Evolutionary conservation across 1,140 invertebrate genomes (phyloP), one percentile per base, ranked within the genome.

Genomic region (Drosophila serrata): DNA sequence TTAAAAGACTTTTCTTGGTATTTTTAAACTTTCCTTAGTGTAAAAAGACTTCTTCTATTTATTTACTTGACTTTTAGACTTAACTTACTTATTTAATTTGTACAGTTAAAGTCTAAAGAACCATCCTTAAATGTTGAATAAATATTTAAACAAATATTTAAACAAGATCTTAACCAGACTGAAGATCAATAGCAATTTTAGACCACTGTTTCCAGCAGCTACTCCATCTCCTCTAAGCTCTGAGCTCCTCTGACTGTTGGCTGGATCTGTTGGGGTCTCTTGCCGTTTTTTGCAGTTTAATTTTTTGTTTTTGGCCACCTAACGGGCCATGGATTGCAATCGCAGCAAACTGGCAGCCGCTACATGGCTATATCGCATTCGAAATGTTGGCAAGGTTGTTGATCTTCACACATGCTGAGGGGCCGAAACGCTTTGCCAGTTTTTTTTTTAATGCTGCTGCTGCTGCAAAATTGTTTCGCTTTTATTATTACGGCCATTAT

Each of bases 341-440:
- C 61, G 33, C 60, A 15, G 31, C 13, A 22, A 22, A 35, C 49
- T 53, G 51, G 51, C 51, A 55, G 49, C 24, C 24, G 33, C 35
- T 19, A 68, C 24, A 33, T 42, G 48, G 62, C 61, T 61, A 31
- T 63, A 43, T 79, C 61, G 73, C 69, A 85, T 49, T 73, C 69
- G 68, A 46, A 55, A 33, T 72, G 68, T 70, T 84, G 74, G 79
- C 81, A 75, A 90, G 85, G 85, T 90, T 90, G 86, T 90, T 90
- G 85, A 90, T 90, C 85, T 90, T 85, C 85, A 79, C 73, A 84
- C 57, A 69, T 69, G 62, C 46, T 53, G 60, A 53, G 61, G 51
- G 39, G 59, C 70, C 49, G 51, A 75, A 63, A 59, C 64, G 39
- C 46, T 80, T 55, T 82, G 58, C 40, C 68, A 77, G 61, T 49